phyloP scores from a whole-genome alignment of 2,888 invertebrate genomes.

The Gisinianus flammeolus region DNA sequence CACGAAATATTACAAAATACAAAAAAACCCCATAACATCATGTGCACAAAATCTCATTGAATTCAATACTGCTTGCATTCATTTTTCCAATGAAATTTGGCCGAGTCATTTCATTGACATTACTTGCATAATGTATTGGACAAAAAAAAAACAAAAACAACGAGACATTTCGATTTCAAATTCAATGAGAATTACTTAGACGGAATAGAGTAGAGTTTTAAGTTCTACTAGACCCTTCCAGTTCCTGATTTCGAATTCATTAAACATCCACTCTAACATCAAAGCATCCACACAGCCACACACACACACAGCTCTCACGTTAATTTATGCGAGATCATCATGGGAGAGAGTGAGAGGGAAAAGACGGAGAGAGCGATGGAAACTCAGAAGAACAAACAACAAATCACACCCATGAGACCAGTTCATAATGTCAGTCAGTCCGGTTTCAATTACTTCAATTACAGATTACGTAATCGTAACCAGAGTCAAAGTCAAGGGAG shows the following conservation, averaged over 20 bases:
- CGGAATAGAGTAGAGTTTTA: no score
- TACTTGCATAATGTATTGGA: no score
- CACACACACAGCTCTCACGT: not conserved
- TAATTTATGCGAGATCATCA: not conserved
- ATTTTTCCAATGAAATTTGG: no score
- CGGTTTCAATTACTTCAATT: constrained; percentile 39
- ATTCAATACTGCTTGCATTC: no score
- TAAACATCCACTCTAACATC: not conserved
- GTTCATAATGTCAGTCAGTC: constrained; percentile 7
- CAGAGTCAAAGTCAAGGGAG: constrained; percentile 15
- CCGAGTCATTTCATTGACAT: no score
- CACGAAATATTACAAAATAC: no score
- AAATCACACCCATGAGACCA: constrained; percentile 36
- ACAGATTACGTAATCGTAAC: constrained; percentile 25
- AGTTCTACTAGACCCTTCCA: not conserved
- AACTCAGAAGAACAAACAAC: not conserved
- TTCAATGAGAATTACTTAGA: no score
- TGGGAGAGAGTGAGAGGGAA: not conserved
- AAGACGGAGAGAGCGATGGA: not conserved
- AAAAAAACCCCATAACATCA: no score
- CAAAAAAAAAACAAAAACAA: no score
- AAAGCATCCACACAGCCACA: not conserved
- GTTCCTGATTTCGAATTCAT: not conserved
- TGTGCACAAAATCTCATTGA: no score
- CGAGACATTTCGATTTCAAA: no score